Evolutionary conservation across 2,113 vertebrate species (phyloP).

Genomic region (Hippocampus guttulatus): DNA sequence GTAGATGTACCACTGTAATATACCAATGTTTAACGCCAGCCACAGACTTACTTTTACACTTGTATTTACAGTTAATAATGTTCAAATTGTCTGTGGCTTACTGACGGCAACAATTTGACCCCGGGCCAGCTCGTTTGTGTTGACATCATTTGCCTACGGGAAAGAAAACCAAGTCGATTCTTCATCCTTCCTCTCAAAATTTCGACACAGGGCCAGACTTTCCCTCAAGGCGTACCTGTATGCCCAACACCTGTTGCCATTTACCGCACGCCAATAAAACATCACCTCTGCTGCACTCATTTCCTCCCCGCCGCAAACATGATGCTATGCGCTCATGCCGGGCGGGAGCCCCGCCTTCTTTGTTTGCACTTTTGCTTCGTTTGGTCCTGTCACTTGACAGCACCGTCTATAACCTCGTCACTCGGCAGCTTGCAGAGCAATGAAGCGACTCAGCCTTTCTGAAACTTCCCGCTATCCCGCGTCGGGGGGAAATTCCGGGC

Average conservation of each 20-base stretch:
- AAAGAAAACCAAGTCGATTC: background rate
- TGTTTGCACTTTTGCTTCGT: slow-evolving; percentile 1
- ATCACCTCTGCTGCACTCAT: slow-evolving; percentile 21
- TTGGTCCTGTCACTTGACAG: background rate
- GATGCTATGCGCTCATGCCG: slow-evolving; percentile 25
- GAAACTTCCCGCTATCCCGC: background rate
- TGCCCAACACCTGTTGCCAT: slow-evolving; percentile 32
- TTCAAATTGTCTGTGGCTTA: no score
- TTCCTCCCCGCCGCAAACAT: background rate
- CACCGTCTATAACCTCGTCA: background rate
- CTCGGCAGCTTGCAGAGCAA: background rate
- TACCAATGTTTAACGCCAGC: no score
- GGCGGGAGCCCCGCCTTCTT: slow-evolving; percentile 13
- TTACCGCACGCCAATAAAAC: slow-evolving; percentile 43
- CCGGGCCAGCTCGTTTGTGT: no score
- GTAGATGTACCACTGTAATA: no score
- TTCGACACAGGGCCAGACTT: slow-evolving; percentile 1
- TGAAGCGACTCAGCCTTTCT: background rate
- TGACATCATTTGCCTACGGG: no score
- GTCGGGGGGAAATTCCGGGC: background rate
- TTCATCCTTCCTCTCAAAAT: background rate
- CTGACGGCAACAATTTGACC: background rate
- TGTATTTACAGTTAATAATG: no score
- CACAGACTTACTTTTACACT: no score
- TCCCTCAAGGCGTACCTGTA: slow-evolving; percentile 14